A percentile compares a stretch with the other conserved stretches of the same genome.
Conservation (phyloP, 2,113 vertebrate species). For the Grus americana region DNA sequence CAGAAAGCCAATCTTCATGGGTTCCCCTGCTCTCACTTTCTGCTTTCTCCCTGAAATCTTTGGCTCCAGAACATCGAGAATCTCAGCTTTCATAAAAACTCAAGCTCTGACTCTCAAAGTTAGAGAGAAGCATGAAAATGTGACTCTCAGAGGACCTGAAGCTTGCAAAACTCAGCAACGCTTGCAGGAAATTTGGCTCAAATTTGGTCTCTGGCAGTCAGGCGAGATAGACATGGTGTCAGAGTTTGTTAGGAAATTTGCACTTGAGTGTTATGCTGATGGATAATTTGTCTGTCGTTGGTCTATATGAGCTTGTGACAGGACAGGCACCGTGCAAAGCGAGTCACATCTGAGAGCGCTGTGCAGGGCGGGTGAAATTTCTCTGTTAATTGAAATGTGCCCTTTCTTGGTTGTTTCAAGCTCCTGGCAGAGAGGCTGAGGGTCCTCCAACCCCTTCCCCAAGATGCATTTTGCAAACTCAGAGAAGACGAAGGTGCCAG, state of each 20-base stretch:
- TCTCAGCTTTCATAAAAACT: neutral
- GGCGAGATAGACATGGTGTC: neutral
- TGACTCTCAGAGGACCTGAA: neutral
- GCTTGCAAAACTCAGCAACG: conserved; percentile 26
- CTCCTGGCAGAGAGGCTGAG: neutral
- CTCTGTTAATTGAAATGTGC: accelerated
- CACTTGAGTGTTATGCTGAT: neutral
- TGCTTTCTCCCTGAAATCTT: neutral
- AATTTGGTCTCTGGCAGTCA: neutral
- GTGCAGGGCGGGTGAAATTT: accelerated
- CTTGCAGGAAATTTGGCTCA: neutral
- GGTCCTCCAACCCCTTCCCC: neutral
- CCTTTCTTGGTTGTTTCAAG: too few relatives aligned
- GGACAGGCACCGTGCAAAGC: accelerated
- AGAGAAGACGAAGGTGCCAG: accelerated
- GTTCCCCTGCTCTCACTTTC: neutral
- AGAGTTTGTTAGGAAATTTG: neutral
- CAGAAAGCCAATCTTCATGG: neutral
- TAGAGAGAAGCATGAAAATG: neutral
- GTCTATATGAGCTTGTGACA: neutral
- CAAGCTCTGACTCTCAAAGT: neutral
- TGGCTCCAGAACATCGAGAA: neutral
- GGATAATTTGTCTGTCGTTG: neutral
- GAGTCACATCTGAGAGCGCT: accelerated
- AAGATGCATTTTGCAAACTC: accelerated